Evolutionary conservation across 2,888 invertebrate genomes (phyloP).

Genomic region (Cephus sareptanus): DNA sequence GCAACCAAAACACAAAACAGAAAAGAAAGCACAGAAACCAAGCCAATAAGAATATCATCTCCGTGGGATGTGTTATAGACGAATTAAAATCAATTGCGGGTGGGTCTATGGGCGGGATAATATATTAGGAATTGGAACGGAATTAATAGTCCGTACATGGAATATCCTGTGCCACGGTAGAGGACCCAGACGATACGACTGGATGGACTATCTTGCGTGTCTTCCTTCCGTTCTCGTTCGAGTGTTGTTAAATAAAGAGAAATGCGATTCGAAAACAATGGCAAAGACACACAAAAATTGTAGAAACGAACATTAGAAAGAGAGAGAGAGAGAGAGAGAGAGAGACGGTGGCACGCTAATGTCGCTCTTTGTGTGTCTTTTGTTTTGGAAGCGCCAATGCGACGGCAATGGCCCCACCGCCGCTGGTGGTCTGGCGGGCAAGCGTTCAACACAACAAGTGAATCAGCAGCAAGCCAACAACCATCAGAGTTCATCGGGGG

Average conservation of each 20-base stretch:
- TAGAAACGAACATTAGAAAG: background rate
- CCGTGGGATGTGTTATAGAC: background rate
- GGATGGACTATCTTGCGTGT: background rate
- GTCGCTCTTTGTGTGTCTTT: constrained; percentile 59
- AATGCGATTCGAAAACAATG: background rate
- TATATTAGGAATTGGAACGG: background rate
- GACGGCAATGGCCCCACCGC: constrained; percentile 53
- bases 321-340: constrained; percentile 5
- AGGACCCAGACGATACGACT: constrained; percentile 33
- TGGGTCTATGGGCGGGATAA: background rate
- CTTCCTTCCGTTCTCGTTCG: background rate
- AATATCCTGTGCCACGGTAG: constrained; percentile 56
- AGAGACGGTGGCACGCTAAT: constrained; percentile 42
- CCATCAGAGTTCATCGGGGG: constrained; percentile 1
- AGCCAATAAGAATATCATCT: background rate
- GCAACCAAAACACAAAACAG: constrained; percentile 1
- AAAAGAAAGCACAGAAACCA: constrained; percentile 3
- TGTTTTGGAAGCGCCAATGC: constrained; percentile 62
- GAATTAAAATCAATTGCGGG: background rate
- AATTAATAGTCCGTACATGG: background rate
- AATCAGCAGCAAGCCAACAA: constrained; percentile 32
- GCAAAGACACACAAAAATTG: background rate
- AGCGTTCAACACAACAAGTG: constrained; percentile 56
- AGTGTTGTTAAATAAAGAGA: background rate
- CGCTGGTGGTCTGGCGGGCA: constrained; percentile 51